A percentile compares a stretch with the other conserved stretches of the same genome.
phyloP scores from a whole-genome alignment of 2,888 invertebrate species.

The Lasius fuliginosus region DNA sequence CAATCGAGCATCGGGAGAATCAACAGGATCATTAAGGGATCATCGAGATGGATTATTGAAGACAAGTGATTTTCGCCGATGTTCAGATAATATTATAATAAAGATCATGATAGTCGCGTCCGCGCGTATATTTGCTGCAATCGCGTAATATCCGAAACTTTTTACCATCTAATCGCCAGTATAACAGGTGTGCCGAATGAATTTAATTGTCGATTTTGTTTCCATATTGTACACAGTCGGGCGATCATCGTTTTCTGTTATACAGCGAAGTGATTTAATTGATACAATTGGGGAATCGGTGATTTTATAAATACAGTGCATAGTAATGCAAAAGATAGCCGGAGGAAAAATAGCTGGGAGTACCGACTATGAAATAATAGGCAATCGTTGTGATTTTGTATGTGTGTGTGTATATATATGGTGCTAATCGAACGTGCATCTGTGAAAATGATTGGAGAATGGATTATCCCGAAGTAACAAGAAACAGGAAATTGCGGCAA shows the following conservation, averaged over 20 bases:
- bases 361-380: not conserved
- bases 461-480: not conserved
- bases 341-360: not conserved
- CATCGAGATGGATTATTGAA: not conserved
- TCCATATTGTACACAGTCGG: not conserved
- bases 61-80: not conserved
- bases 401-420: not conserved
- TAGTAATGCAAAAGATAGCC: not conserved
- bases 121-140: not conserved
- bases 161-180: not conserved
- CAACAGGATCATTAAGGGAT: not conserved
- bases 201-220: too few relatives aligned
- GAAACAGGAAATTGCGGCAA: not conserved
- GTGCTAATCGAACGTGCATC: not conserved
- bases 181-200: not conserved
- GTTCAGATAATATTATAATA: not conserved
- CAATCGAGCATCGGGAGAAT: not conserved
- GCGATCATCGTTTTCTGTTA: not conserved
- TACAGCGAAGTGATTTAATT: not conserved
- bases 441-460: not conserved
- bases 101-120: not conserved
- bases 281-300: not conserved
- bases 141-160: not conserved
- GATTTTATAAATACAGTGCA: not conserved
- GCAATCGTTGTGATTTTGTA: not conserved